Base-by-base conservation (phyloP, 2,113 vertebrate genomes). In the Monarcha castaneiventris region DNA sequence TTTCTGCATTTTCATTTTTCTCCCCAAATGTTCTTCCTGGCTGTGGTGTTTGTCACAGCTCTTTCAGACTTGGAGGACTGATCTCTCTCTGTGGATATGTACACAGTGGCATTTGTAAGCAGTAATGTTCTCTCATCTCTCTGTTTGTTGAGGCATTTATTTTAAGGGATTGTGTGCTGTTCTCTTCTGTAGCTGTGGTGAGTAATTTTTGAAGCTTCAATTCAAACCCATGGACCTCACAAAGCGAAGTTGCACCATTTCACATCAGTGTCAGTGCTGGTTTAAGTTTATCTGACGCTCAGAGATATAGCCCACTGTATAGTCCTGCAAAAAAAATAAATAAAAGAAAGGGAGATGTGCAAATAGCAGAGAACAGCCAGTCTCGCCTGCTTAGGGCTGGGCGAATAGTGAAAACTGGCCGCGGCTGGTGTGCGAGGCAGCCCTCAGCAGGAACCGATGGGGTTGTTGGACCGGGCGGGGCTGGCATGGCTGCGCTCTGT, bases 381-480 rank as follows among this genome's bases (percentile, higher is more conserved):
- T 13, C 25, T 25, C 4, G 26, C 63, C 19, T 54, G 19, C 7
- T 54, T 68, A 30, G 0, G 0, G 44, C 7, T 84, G 46, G 51
- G 11, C 54, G 51, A 29, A 16, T 1, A 44, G 33, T 20, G 54
- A 25, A 11, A 67, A 8, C 12, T 35, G 58, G 55, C 33, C 21
- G 9, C 27, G 56, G 41, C 74, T 10, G n/a, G 9, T 2, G 13
- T n/a, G 16, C 0, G 1, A 44, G 63, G 56, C 74, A 51, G 58
- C 33, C 71, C 2, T 0, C 12, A 7, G 43, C 1, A 4, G 13
- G 7, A 35, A 44, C 33, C 30, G 10, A 9, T 2, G 35, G 75
- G 43, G 8, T 25, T 43, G 3, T 16, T 16, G 7, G 33, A 26
- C 16, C 1, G 0, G 2, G 4, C 0, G 0, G 48, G 26, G 33